These are phyloP conservation scores for Spisula subtruncata DNA, from an alignment of 2,888 invertebrate species.

Conservation along the genomic window DNA sequence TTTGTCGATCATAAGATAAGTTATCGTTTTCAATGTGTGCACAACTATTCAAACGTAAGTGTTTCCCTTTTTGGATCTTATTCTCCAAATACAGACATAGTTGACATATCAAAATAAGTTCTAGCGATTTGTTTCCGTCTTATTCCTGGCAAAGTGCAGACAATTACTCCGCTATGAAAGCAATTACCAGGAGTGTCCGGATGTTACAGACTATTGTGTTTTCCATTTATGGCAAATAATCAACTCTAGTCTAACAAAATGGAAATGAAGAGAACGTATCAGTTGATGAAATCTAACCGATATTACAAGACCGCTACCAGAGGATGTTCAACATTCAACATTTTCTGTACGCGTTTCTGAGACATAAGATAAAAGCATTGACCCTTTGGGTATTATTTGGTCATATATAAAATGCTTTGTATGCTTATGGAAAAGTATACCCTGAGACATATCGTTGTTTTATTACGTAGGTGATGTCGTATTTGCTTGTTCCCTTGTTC, in stretches of 20 bases:
- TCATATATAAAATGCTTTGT: not conserved
- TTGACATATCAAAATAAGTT: not conserved
- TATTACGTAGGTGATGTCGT: too few species aligned
- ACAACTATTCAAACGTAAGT: not conserved
- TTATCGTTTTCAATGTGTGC: not conserved
- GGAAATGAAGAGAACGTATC: not conserved
- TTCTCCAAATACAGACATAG: not conserved
- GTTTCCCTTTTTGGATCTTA: not conserved
- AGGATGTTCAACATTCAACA: not conserved
- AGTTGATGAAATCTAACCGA: not conserved
- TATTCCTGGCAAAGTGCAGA: conserved; percentile 1
- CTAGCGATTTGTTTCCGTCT: not conserved
- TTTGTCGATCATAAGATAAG: not conserved
- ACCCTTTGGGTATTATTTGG: too few species aligned
- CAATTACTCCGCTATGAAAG: conserved; percentile 13
- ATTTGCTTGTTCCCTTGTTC: too few species aligned
- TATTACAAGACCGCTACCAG: not conserved
- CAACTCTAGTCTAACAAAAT: not conserved
- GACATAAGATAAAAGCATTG: not conserved
- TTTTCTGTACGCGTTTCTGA: not conserved
- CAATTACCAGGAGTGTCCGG: not conserved
- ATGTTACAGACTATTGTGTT: not conserved
- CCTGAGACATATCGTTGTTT: too few species aligned
- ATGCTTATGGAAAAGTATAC: too few species aligned
- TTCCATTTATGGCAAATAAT: conserved; percentile 5